A percentile compares a stretch with the other conserved stretches of the same genome.
phyloP scores from a whole-genome alignment of 2,888 invertebrate genomes.

The Eilema depressum region DNA sequence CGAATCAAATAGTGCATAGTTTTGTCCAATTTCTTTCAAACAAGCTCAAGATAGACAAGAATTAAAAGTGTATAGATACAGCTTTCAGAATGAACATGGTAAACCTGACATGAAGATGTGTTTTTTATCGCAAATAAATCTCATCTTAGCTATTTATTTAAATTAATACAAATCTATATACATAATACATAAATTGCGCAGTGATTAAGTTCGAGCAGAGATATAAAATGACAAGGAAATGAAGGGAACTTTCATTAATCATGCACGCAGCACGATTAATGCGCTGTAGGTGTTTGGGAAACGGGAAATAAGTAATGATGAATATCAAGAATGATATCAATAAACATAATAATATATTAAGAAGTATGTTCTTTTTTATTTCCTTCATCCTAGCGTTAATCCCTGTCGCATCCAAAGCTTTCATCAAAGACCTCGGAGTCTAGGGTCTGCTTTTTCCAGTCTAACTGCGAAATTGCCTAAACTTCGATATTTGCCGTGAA shows the following conservation, averaged over 20 bases:
- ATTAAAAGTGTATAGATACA: too few relatives aligned
- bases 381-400: too few relatives aligned
- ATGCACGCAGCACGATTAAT: conserved; percentile 4
- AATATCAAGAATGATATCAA: not conserved
- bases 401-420: too few relatives aligned
- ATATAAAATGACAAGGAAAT: not conserved
- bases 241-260: not conserved
- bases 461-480: too few relatives aligned
- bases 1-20: too few relatives aligned
- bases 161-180: not conserved
- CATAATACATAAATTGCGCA: not conserved
- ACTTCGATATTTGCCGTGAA: too few relatives aligned
- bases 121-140: not conserved
- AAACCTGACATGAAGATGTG: not conserved
- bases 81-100: not conserved
- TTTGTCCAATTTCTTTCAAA: too few relatives aligned
- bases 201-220: not conserved
- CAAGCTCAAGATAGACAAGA: not conserved
- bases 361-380: too few relatives aligned
- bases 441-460: too few relatives aligned
- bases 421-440: too few relatives aligned
- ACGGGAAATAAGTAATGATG: not conserved
- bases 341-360: too few relatives aligned
- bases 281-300: not conserved
- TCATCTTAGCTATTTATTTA: not conserved